Evolutionary conservation across 2,888 invertebrate species (phyloP).

Genomic region (Laothoe populi): DNA sequence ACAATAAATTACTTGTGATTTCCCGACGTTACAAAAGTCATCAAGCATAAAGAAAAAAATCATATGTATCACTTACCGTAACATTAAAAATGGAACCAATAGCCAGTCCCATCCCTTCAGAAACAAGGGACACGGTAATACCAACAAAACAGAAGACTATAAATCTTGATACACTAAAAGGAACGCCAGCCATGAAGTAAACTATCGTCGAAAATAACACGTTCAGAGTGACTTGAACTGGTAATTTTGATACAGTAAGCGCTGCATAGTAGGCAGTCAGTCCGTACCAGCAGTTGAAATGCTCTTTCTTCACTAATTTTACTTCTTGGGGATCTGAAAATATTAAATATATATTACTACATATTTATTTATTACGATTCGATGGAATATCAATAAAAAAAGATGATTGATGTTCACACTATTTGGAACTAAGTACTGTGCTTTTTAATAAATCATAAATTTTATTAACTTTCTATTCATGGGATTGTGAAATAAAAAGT

Average conservation of each 20-base stretch:
- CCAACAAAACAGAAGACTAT: constrained; percentile 87
- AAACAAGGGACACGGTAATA: constrained; percentile 88
- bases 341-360: not conserved
- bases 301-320: constrained; percentile 88
- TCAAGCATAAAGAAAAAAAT: too few relatives aligned
- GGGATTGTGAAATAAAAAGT: too few relatives aligned
- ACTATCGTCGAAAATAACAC: constrained; percentile 85
- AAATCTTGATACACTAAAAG: constrained; percentile 87
- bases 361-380: not conserved
- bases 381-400: not conserved
- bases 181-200: constrained; percentile 89
- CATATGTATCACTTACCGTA: constrained; percentile 75
- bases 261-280: constrained; percentile 87
- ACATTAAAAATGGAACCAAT: constrained; percentile 89
- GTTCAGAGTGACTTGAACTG: constrained; percentile 85
- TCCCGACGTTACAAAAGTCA: too few relatives aligned
- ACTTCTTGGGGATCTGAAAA: constrained; percentile 87
- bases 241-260: constrained; percentile 86
- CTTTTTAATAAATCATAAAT: too few relatives aligned
- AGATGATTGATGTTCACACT: not conserved
- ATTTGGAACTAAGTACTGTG: too few relatives aligned
- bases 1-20: too few relatives aligned
- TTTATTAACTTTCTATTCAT: too few relatives aligned
- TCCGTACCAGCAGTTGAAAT: constrained; percentile 89
- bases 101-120: constrained; percentile 91